Evolutionary conservation across 1,140 invertebrate genomes (phyloP), one percentile per base, ranked within the genome.

Genomic region (Dendrolimus punctatus): DNA sequence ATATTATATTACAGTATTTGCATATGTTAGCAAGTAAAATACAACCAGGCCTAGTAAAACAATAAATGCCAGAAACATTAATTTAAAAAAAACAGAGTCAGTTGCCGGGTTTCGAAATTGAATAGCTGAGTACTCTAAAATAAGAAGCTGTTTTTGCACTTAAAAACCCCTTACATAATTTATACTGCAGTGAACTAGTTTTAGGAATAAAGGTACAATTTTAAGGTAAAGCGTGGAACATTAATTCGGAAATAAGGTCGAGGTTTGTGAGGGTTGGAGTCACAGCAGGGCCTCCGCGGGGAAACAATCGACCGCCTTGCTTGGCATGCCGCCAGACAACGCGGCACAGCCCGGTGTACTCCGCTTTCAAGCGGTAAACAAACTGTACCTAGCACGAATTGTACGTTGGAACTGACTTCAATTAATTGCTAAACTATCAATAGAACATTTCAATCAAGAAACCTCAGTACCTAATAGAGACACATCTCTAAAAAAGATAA

Each of bases 301-400:
- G 60, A 60, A 46, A 60, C 53, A 57, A 81, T 79, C 78, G 78
- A 81, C 76, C 76, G 64, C 49, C 55, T 50, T 46, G 53, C 50
- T 74, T 81, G 78, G 78, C 78, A 68, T 46, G 1, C 23, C 37
- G 72, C 78, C 78, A 80, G 70, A 57, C 59, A 54, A 53, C 63
- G 54, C 56, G 64, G 58, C 57, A 23, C 23, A 23, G 60, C 66
- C 56, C 62, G 58, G 55, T 62, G 60, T 58, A 62, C 53, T 55
- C 58, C 60, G 67, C 67, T 73, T 73, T 71, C 70, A 71, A 75
- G 71, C 70, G 61, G 66, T 57, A 56, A 70, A 69, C 66, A 53
- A 1, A 64, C 55, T 56, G 66, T 68, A 68, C 65, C 64, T 57
- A 70, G 58, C 55, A 69, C 61, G 53, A 65, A 46, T 55, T 63